A percentile compares a stretch with the other conserved stretches of the same genome.
These are phyloP conservation scores for Caenorhabditis brenneri DNA, from an alignment of 1,140 invertebrate genomes.

Conservation along the genomic window DNA sequence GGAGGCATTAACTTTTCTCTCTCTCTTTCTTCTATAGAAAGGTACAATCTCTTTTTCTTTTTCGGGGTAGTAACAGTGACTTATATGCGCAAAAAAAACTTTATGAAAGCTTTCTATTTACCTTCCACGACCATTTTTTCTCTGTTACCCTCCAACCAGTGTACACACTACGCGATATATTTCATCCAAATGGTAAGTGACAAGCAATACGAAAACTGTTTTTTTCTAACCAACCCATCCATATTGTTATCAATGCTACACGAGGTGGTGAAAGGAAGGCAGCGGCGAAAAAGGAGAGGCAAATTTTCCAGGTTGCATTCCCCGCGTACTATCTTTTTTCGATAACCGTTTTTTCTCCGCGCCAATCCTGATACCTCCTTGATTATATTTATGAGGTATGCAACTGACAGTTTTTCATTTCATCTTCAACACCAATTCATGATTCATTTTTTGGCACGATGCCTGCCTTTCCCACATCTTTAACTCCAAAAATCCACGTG, in stretches of 20 bases:
- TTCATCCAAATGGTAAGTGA: constrained; percentile 19
- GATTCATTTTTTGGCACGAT: not conserved
- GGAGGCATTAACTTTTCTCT: not conserved
- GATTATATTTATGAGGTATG: constrained; percentile 30
- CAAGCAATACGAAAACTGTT: not conserved
- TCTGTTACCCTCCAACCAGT: not conserved
- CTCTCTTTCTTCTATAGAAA: too few relatives aligned
- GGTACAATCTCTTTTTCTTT: not conserved
- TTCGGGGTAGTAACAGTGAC: not conserved
- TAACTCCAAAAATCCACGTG: too few relatives aligned
- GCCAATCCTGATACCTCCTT: not conserved
- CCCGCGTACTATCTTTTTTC: not conserved
- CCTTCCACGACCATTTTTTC: constrained; percentile 14
- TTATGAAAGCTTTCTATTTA: constrained; percentile 29
- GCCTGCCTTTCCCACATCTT: too few relatives aligned
- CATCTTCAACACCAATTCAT: not conserved
- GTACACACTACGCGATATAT: not conserved
- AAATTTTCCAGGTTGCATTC: constrained; percentile 30
- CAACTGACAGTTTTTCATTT: not conserved
- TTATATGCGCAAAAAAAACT: constrained; percentile 14
- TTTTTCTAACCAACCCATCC: not conserved
- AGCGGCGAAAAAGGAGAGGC: not conserved
- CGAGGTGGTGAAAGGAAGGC: not conserved
- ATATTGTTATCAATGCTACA: not conserved
- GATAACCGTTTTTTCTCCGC: constrained; percentile 28